Conservation (phyloP, 1,140 invertebrate species). For the Drosophila punjabiensis region DNA sequence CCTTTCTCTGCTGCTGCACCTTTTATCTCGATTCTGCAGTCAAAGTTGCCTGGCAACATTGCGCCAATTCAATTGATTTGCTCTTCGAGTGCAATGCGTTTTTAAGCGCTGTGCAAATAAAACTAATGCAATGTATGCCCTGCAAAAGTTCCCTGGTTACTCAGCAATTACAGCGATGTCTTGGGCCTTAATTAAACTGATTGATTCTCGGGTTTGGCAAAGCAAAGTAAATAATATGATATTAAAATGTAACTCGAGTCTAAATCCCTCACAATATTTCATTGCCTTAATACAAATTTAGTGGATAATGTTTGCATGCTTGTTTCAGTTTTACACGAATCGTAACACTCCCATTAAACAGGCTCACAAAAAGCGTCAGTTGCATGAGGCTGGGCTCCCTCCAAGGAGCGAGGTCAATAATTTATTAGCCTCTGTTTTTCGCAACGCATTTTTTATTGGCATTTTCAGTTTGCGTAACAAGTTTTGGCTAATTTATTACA, state of each 20-base stretch:
- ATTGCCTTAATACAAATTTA: slow-evolving; percentile 1
- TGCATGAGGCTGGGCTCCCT: neutral
- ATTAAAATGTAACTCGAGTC: neutral
- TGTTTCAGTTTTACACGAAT: slow-evolving; percentile 1
- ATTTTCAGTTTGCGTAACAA: slow-evolving; percentile 71
- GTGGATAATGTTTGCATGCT: neutral
- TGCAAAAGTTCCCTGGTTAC: slow-evolving; percentile 47
- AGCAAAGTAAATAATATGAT: neutral
- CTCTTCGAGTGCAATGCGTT: slow-evolving; percentile 59
- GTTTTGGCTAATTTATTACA: slow-evolving; percentile 74
- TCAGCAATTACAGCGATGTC: slow-evolving; percentile 19
- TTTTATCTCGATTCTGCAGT: slow-evolving; percentile 51
- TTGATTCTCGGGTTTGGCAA: slow-evolving; percentile 42
- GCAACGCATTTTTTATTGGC: slow-evolving; percentile 70
- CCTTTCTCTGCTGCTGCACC: slow-evolving; percentile 35
- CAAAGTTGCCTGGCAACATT: slow-evolving; percentile 65
- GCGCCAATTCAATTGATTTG: slow-evolving; percentile 74
- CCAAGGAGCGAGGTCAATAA: slow-evolving; percentile 31
- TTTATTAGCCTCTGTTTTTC: slow-evolving; percentile 64
- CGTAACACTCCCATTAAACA: slow-evolving; percentile 16
- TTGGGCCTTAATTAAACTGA: slow-evolving; percentile 60
- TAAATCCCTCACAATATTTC: neutral
- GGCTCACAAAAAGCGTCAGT: slow-evolving; percentile 1
- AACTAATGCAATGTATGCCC: slow-evolving; percentile 68
- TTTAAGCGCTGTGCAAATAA: slow-evolving; percentile 69